These are phyloP conservation scores for Agrotis exclamationis DNA, from an alignment of 2,888 invertebrate species.

Conservation along the genomic window DNA sequence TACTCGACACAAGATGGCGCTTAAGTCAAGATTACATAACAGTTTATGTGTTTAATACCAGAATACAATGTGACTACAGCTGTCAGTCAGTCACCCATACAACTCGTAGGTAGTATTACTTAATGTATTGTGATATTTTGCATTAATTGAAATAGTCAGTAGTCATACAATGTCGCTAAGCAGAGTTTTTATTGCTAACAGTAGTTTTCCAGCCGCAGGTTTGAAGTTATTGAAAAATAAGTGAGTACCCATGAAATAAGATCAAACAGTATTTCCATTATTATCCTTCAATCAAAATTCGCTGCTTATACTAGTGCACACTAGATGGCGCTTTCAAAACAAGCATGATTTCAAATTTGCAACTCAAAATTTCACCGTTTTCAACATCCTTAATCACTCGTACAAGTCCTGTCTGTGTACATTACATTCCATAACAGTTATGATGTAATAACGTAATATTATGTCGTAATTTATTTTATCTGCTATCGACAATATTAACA, in stretches of 20 bases:
- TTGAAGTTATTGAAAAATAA: constrained; percentile 79
- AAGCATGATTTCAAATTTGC: background rate
- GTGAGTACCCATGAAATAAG: constrained; percentile 71
- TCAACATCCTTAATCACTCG: constrained; percentile 3
- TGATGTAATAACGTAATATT: background rate
- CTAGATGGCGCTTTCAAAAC: constrained; percentile 25
- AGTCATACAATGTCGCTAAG: constrained; percentile 75
- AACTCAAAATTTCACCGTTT: background rate
- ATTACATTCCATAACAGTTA: background rate
- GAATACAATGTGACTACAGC: background rate
- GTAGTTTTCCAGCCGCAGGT: constrained; percentile 78
- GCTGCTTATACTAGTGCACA: background rate
- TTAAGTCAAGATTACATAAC: constrained; percentile 18
- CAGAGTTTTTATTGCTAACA: constrained; percentile 81
- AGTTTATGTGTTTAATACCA: background rate
- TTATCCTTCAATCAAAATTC: background rate
- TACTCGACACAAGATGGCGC: constrained; percentile 63
- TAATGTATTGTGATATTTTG: background rate
- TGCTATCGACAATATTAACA: background rate
- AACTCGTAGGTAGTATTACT: background rate
- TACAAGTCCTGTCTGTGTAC: background rate
- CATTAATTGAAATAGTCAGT: constrained; percentile 1
- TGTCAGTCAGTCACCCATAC: background rate
- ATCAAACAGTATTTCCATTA: background rate
- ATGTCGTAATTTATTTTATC: constrained; percentile 18